Conservation (phyloP, 2,888 invertebrate species). For the Luperina testacea region DNA sequence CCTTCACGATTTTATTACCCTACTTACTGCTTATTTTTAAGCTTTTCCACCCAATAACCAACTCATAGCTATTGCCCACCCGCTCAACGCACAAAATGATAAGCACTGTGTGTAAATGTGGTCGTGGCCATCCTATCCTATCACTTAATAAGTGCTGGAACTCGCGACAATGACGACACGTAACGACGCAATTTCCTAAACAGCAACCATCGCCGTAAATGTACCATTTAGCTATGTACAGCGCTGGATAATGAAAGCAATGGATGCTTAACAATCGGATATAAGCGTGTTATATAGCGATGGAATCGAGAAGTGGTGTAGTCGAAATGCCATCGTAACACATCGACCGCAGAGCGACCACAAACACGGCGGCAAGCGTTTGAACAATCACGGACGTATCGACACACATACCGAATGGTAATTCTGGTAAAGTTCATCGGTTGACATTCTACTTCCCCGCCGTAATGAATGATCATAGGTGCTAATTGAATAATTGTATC, state of each 20-base stretch:
- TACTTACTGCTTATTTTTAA: neutral
- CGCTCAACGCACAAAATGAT: slow-evolving; percentile 58
- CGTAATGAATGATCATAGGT: slow-evolving; percentile 51
- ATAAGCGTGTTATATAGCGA: slow-evolving; percentile 64
- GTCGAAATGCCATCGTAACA: slow-evolving; percentile 80
- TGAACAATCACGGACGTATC: slow-evolving; percentile 81
- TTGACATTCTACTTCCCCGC: slow-evolving; percentile 61
- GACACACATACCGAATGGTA: slow-evolving; percentile 73
- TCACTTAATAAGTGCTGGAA: slow-evolving; percentile 70
- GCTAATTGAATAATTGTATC: slow-evolving; percentile 49
- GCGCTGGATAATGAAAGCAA: slow-evolving; percentile 41
- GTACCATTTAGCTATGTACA: slow-evolving; percentile 28
- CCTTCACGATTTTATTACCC: too few species aligned
- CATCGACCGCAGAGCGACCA: slow-evolving; percentile 80
- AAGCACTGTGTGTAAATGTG: slow-evolving; percentile 66
- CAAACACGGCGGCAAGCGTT: slow-evolving; percentile 80
- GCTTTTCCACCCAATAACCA: neutral
- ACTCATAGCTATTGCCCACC: neutral
- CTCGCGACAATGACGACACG: slow-evolving; percentile 49
- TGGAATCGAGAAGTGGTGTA: slow-evolving; percentile 67
- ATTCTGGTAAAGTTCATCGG: slow-evolving; percentile 70
- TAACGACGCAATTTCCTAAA: slow-evolving; percentile 38
- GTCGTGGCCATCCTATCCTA: slow-evolving; percentile 65
- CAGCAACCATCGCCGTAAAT: slow-evolving; percentile 50
- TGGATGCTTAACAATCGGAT: slow-evolving; percentile 61